Evolutionary conservation across 2,888 invertebrate genomes (phyloP).

Genomic region (Gnatocerus cornutus): DNA sequence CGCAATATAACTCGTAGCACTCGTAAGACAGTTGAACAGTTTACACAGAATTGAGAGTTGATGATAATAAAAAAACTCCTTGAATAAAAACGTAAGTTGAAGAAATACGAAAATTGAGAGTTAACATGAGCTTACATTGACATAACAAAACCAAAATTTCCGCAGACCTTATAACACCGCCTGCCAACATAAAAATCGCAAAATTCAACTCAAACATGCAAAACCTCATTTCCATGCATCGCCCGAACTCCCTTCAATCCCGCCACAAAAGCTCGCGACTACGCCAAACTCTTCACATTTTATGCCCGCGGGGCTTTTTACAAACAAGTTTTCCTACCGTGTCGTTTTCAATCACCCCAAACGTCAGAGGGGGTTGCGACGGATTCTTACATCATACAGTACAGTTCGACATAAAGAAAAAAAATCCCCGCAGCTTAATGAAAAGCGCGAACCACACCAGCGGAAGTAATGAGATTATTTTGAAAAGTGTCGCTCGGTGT

Average conservation of each 20-base stretch:
- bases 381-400: constrained; percentile 12
- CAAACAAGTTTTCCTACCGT: constrained; percentile 31
- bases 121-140: too few species aligned
- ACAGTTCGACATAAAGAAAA: constrained; percentile 3
- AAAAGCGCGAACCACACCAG: background rate
- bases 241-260: constrained; percentile 14
- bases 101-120: too few species aligned
- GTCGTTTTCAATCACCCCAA: constrained; percentile 18
- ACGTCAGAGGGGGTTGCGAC: constrained; percentile 3
- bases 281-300: constrained; percentile 3
- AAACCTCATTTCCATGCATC: constrained; percentile 35
- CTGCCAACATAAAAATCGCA: background rate
- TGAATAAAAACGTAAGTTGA: too few species aligned
- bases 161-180: too few species aligned
- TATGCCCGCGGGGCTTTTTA: constrained; percentile 28
- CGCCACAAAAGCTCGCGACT: constrained; percentile 8
- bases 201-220: constrained; percentile 3
- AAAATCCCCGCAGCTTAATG: background rate
- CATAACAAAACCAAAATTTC: too few species aligned
- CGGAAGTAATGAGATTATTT: constrained; percentile 31
- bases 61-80: too few species aligned
- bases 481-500: background rate
- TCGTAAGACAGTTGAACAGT: too few species aligned
- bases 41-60: too few species aligned
- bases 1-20: too few species aligned